phyloP scores from a whole-genome alignment of 2,797 vertebrate genomes.

The Acanthornis magna region DNA sequence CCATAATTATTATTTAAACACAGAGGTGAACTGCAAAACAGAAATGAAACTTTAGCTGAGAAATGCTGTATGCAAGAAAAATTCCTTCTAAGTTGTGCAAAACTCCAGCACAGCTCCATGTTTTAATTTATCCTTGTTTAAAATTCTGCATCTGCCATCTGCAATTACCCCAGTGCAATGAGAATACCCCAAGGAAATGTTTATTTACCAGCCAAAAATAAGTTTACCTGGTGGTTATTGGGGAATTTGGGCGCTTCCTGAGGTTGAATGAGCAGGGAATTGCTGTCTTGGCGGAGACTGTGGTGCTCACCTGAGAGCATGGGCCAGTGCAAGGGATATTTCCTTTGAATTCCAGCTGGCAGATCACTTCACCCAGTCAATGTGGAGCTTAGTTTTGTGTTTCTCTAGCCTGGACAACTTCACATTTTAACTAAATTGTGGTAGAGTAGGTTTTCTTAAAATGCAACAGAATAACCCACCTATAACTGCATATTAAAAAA shows the following conservation, averaged over 20 bases:
- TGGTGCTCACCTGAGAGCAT: background rate
- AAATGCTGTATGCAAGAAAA: background rate
- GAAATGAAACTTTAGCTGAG: slow-evolving; percentile 34
- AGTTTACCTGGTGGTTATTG: background rate
- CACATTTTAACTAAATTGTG: background rate
- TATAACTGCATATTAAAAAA: background rate
- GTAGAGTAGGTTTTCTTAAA: rapidly evolving
- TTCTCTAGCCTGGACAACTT: background rate
- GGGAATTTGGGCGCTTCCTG: background rate
- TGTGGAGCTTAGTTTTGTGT: background rate
- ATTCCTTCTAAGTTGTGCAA: background rate
- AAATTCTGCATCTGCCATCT: background rate
- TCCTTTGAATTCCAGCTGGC: background rate
- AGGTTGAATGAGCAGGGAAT: background rate
- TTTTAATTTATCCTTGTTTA: background rate
- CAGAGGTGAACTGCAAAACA: slow-evolving; percentile 35
- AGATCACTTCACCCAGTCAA: background rate
- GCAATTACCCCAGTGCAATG: background rate
- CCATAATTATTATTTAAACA: slow-evolving; percentile 60
- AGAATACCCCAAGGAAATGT: background rate
- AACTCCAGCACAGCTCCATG: background rate
- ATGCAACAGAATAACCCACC: background rate
- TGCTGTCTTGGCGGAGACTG: background rate
- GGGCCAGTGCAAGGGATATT: background rate
- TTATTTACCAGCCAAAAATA: background rate